A percentile compares a stretch with the other conserved stretches of the same genome.
phyloP scores from a whole-genome alignment of 2,797 vertebrate genomes.

The Naso thynnoides region DNA sequence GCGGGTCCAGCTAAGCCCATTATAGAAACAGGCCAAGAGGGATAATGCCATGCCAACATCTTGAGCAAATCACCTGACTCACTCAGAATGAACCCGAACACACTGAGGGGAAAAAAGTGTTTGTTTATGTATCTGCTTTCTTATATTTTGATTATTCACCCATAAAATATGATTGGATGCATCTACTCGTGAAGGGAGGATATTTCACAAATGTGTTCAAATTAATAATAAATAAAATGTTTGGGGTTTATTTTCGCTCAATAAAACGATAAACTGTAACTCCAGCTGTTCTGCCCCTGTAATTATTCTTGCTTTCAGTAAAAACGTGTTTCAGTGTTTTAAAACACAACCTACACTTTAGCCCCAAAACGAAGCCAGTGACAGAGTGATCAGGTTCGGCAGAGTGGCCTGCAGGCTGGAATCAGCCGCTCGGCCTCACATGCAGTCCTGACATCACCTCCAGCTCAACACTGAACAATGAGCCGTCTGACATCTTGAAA shows the following conservation, averaged over 20 bases:
- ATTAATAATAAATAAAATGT: neutral
- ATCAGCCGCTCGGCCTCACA: conserved; percentile 18
- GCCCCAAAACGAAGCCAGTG: conserved; percentile 15
- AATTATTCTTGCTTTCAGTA: neutral
- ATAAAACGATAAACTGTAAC: neutral
- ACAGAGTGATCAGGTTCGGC: conserved; percentile 25
- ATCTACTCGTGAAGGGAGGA: neutral
- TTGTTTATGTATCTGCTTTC: neutral
- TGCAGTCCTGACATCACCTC: conserved; percentile 15
- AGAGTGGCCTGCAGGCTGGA: conserved; percentile 8
- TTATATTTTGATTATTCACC: neutral
- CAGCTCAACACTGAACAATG: neutral
- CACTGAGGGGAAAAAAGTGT: neutral
- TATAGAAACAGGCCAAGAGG: conserved; percentile 83
- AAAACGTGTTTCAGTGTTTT: neutral
- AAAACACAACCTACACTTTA: conserved; percentile 4
- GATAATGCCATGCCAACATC: conserved; percentile 66
- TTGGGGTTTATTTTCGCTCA: neutral
- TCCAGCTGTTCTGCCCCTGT: neutral
- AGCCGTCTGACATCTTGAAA: neutral
- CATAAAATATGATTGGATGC: neutral
- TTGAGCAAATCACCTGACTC: conserved; percentile 71
- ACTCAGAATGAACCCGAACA: conserved; percentile 43
- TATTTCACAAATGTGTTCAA: neutral
- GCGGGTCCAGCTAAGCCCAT: conserved; percentile 78